Conservation (phyloP, 1,140 invertebrate species). For the Oreohelix idahoensis region DNA sequence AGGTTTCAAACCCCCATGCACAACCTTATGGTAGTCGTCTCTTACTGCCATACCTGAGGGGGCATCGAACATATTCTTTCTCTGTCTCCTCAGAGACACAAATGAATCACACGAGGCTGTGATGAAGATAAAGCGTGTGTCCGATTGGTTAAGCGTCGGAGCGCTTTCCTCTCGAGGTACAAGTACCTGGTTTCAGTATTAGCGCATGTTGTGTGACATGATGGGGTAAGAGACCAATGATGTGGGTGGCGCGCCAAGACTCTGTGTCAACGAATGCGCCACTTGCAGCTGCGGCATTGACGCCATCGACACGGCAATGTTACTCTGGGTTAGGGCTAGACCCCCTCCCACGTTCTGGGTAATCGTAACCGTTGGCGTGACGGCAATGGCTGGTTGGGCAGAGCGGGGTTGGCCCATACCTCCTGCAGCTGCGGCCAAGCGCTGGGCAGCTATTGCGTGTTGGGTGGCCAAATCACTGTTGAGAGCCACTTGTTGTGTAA, state of each 20-base stretch:
- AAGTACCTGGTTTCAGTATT: too few relatives aligned
- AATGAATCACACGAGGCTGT: too few relatives aligned
- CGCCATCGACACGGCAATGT: slow-evolving; percentile 65
- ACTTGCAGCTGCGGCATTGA: slow-evolving; percentile 71
- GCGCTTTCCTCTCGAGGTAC: too few relatives aligned
- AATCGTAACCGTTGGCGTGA: slow-evolving; percentile 25
- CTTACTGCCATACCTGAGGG: too few relatives aligned
- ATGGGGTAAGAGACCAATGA: slow-evolving; percentile 83
- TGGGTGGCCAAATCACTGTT: slow-evolving; percentile 69
- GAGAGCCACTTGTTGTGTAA: slow-evolving; percentile 69
- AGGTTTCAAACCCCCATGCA: too few relatives aligned
- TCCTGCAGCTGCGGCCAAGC: slow-evolving; percentile 61
- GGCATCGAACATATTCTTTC: too few relatives aligned
- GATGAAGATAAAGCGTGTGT: too few relatives aligned
- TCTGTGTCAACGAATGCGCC: slow-evolving; percentile 65
- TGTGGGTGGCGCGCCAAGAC: slow-evolving; percentile 73
- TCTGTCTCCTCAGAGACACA: too few relatives aligned
- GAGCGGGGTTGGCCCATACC: slow-evolving; percentile 53
- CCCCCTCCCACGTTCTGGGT: slow-evolving; percentile 22
- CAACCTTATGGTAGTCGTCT: too few relatives aligned
- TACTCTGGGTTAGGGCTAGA: slow-evolving; percentile 61
- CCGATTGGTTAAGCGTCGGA: too few relatives aligned
- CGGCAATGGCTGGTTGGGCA: slow-evolving; percentile 55
- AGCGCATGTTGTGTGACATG: slow-evolving; percentile 78
- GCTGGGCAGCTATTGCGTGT: slow-evolving; percentile 54